Evolutionary conservation across 2,113 vertebrate species (phyloP), one percentile per base, ranked within the genome.

Genomic region (Leptocoma aspasia): DNA sequence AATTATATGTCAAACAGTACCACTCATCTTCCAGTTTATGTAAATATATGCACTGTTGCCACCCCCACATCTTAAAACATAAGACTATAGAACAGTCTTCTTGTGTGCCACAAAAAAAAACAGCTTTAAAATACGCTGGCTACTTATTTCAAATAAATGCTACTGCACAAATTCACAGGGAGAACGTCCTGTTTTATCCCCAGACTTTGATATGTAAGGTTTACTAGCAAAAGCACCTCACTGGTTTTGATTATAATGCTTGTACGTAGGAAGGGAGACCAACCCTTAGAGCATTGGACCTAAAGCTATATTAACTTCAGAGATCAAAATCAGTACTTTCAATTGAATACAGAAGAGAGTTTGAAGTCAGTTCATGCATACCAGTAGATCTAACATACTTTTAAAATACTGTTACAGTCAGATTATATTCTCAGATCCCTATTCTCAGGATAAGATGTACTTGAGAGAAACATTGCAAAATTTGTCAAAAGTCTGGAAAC

Each of bases 21-120:
- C 35, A 82, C 56, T 94, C n/a, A 75, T 66, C 77, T 94, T 78
- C 33, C 56, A 86, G 56, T 81, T 94, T 84, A 89, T 81, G 72
- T 93, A 92, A 92, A 95, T 94, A 31, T 81, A 86, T 69, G 61
- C 76, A 50, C 52, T 68, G 65, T 83, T 96, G 33, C 54, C 52
- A 86, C 86, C 90, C 52, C 87, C 86, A 81, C 22, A 64, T 73
- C 65, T 66, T 17, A 91, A 90, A 81, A 33, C 52, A 70, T 68
- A 56, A 70, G 47, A 89, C 79, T 89, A 78, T 52, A 64, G 47
- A 77, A 86, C 44, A 63, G 18, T 66, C 82, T 85, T 93, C 66
- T 47, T 86, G n/a, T 42, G 22, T 56, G 56, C 65, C 52, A 79
- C 31, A 50, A 50, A 26, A 41, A 86, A 75, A 45, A 10, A 0